Evolutionary conservation across 2,113 vertebrate genomes (phyloP), one percentile per base, ranked within the genome.

Genomic region (Serilophus lunatus): DNA sequence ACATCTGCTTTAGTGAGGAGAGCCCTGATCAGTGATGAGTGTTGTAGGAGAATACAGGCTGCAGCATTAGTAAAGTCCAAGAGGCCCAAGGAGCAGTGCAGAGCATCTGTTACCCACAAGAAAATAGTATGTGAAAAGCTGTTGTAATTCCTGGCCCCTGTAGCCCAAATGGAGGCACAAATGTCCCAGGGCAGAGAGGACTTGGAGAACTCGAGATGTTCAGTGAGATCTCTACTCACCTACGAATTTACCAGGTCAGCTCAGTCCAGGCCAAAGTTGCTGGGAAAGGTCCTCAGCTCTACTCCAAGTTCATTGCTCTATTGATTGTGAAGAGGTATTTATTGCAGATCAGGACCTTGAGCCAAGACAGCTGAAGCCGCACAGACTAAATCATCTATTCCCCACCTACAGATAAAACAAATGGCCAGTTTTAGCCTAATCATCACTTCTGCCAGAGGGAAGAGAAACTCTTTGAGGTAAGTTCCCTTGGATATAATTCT

Each of bases 401-500:
- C 61, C 14, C 5, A 79, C 80, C 36, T 75, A 74, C 45, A 89
- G 91, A 85, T 82, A 95, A 92, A 96, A 93, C 45, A 84, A 68
- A 82, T 66, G 54, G 42, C 42, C n/a, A 63, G 42, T 80, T 93
- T 95, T 87, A 82, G 77, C 69, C 59, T 88, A 74, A 88, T 85
- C 92, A 91, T 85, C 87, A 78, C 79, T 94, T 94, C 90, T 96
- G 71, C 24, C 35, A 51, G 60, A 88, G 35, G 66, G 85, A 82
- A 71, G 65, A 86, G 59, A 57, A 89, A 80, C 53, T 82, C 91
- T 84, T 68, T 76, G 84, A 96, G 84, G 87, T 86, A 81, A 81
- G 85, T 74, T 88, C 71, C 49, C 85, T 81, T 92, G 85, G 72
- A 90, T 75, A 85, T 86, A 91, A 82, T 85, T 96, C 75, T 86